A percentile compares a stretch with the other conserved stretches of the same genome.
These are phyloP conservation scores for Berghia stephanieae DNA, from an alignment of 1,140 invertebrate species.

Conservation along the genomic window DNA sequence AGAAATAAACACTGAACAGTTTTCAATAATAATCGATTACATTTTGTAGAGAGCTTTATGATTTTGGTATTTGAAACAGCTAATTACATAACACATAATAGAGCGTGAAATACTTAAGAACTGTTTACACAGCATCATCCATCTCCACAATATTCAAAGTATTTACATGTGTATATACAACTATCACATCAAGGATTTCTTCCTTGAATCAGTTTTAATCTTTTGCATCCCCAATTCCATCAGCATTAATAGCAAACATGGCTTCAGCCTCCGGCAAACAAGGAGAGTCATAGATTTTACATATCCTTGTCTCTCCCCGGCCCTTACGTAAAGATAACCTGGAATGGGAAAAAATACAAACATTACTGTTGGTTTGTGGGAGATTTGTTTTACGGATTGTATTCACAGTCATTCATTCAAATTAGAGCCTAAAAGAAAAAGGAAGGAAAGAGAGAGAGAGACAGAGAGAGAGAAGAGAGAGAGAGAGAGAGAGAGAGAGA, in stretches of 20 bases:
- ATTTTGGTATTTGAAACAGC: background rate
- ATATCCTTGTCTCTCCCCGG: slow-evolving; percentile 93
- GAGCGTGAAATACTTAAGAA: background rate
- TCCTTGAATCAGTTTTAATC: slow-evolving; percentile 69
- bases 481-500: no score
- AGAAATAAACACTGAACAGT: no score
- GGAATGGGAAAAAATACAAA: slow-evolving; percentile 43
- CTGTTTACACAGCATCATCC: background rate
- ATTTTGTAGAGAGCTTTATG: no score
- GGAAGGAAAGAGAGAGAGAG: no score
- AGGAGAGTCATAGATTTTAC: slow-evolving; percentile 99
- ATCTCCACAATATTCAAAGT: background rate
- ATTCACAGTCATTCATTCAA: no score
- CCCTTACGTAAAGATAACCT: slow-evolving; percentile 94
- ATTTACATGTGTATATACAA: background rate
- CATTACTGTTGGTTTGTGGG: no score
- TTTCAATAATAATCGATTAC: background rate
- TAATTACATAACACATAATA: background rate
- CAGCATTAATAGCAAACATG: slow-evolving; percentile 94
- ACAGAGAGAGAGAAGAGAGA: no score
- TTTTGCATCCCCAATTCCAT: slow-evolving; percentile 96
- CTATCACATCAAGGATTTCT: background rate
- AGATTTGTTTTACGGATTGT: no score
- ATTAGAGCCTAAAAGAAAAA: no score
- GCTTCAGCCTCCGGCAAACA: slow-evolving; percentile 97